Evolutionary conservation across 2,888 invertebrate species (phyloP).

Genomic region (Xanthostigma xanthostigma): DNA sequence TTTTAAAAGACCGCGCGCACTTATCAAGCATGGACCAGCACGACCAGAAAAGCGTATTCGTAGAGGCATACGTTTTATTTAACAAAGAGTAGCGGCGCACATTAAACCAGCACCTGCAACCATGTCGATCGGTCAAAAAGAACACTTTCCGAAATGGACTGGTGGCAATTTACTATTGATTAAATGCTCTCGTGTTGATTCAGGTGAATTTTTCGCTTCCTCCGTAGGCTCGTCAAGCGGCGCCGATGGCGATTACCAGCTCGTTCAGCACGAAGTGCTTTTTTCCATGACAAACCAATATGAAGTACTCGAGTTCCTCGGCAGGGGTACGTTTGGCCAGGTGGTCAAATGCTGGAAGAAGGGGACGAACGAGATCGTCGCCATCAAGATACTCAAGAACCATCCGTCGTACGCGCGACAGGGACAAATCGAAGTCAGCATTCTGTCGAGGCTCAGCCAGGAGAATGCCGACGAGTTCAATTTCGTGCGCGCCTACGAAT

Average conservation of each 20-base stretch:
- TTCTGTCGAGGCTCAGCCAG: slow-evolving; percentile 81
- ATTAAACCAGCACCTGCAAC: too few relatives aligned
- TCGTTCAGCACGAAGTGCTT: slow-evolving; percentile 96
- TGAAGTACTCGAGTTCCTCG: slow-evolving; percentile 96
- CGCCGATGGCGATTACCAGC: slow-evolving; percentile 94
- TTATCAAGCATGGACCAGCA: too few relatives aligned
- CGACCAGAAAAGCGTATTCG: too few relatives aligned
- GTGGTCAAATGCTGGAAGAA: slow-evolving; percentile 99
- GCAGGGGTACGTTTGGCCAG: slow-evolving; percentile 96
- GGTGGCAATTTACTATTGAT: neutral
- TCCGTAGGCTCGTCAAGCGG: slow-evolving; percentile 60
- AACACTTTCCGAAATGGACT: too few relatives aligned
- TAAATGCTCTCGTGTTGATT: slow-evolving; percentile 1
- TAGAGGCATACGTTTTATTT: too few relatives aligned
- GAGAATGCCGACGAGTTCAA: slow-evolving; percentile 99
- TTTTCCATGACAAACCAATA: slow-evolving; percentile 94
- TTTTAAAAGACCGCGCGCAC: too few relatives aligned
- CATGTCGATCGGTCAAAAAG: too few relatives aligned
- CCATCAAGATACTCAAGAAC: slow-evolving; percentile 99
- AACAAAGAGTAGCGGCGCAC: too few relatives aligned
- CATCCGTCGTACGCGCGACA: slow-evolving; percentile 99
- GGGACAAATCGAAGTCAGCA: slow-evolving; percentile 99
- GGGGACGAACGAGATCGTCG: slow-evolving; percentile 99
- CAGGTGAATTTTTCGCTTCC: slow-evolving; percentile 6
- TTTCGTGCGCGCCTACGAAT: slow-evolving; percentile 99